These are phyloP conservation scores for Halcyon malimbica DNA, from an alignment of 2,113 vertebrate genomes.

Conservation along the genomic window DNA sequence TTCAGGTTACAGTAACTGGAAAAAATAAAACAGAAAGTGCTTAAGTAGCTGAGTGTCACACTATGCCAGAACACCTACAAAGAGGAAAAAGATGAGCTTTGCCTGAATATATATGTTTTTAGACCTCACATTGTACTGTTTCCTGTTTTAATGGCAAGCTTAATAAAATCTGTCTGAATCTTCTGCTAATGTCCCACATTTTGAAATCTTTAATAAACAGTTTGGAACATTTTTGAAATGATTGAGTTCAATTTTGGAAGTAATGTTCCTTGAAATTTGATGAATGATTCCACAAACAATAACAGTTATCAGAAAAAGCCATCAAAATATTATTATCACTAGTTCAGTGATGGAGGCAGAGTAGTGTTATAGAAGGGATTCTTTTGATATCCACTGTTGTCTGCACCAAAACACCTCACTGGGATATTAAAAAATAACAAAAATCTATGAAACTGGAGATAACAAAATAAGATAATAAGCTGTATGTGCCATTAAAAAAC, in stretches of 20 bases:
- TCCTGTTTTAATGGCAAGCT: not conserved
- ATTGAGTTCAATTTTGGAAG: not conserved
- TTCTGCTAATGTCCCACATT: not conserved
- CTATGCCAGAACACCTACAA: not conserved
- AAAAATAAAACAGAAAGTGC: not conserved
- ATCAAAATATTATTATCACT: not conserved
- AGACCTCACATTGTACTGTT: not conserved
- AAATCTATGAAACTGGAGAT: not conserved
- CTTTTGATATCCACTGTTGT: not conserved
- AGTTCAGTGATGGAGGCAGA: not conserved
- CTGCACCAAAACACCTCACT: not conserved
- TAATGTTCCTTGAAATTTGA: slow-evolving; percentile 4
- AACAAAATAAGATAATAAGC: not conserved
- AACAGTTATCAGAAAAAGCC: not conserved
- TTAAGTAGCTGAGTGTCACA: not conserved
- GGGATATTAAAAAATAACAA: not conserved
- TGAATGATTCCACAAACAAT: slow-evolving; percentile 21
- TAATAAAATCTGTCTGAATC: not conserved
- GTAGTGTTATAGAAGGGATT: not conserved
- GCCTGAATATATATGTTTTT: not conserved
- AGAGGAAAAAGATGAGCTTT: not conserved
- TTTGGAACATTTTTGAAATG: not conserved
- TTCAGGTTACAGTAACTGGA: not conserved
- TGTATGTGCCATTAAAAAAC: not conserved
- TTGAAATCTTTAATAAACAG: slow-evolving; percentile 1